Evolutionary conservation across 2,797 vertebrate species (phyloP).

Genomic region (Phrynocephalus forsythii): DNA sequence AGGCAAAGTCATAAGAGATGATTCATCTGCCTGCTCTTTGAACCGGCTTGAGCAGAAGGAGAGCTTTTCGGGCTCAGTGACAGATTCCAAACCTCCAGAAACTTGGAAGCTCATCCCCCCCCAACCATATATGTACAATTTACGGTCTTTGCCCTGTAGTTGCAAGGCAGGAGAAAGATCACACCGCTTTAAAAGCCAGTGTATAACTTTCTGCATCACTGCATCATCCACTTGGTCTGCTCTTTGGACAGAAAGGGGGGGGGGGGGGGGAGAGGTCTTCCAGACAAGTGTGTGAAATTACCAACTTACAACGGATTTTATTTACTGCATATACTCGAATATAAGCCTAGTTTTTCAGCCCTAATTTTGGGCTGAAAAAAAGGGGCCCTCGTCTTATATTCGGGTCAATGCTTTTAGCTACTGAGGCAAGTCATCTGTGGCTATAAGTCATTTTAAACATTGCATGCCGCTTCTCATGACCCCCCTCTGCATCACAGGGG

Average conservation of each 20-base stretch:
- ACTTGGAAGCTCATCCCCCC: neutral
- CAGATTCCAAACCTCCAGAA: conserved; percentile 22
- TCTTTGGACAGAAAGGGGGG: neutral
- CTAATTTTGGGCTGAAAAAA: no score
- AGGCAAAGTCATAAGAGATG: conserved; percentile 52
- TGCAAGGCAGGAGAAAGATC: no score
- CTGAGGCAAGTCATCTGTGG: no score
- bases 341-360: no score
- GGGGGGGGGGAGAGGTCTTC: neutral
- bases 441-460: no score
- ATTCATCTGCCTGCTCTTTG: conserved; percentile 57
- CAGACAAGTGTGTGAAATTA: neutral
- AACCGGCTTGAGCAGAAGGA: conserved; percentile 50
- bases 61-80: neutral
- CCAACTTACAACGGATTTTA: fast-evolving
- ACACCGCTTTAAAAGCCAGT: neutral
- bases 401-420: no score
- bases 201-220: neutral
- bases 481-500: no score
- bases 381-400: no score
- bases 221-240: neutral
- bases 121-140: neutral
- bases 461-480: no score
- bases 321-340: neutral
- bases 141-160: neutral